Conservation (phyloP, 1,140 invertebrate genomes). For the Coboldia fuscipes region DNA sequence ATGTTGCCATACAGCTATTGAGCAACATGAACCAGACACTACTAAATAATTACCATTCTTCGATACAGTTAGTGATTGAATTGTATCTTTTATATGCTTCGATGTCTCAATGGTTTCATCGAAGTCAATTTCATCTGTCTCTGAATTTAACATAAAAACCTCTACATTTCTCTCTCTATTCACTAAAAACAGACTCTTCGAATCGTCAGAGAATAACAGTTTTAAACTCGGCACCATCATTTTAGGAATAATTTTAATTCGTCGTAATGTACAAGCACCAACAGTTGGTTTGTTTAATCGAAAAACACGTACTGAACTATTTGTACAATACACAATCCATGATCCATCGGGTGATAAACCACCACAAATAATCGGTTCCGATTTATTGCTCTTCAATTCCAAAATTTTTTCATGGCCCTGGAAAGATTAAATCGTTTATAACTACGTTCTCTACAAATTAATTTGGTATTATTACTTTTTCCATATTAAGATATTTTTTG, state of each 20-base stretch:
- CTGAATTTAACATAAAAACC: constrained; percentile 20
- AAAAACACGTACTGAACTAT: constrained; percentile 37
- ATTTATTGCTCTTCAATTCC: constrained; percentile 31
- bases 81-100: constrained; percentile 7
- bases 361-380: constrained; percentile 38
- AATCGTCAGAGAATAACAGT: constrained; percentile 23
- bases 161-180: constrained; percentile 10
- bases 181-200: constrained; percentile 16
- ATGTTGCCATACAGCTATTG: constrained; percentile 35
- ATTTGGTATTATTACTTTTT: constrained; percentile 13
- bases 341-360: constrained; percentile 42
- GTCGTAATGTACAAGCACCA: constrained; percentile 11
- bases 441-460: constrained; percentile 7
- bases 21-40: constrained; percentile 30
- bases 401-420: constrained; percentile 40
- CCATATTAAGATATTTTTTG: constrained; percentile 6
- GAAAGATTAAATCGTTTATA: too few relatives aligned
- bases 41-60: constrained; percentile 33
- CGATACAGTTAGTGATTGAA: constrained; percentile 9
- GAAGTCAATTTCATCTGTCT: constrained; percentile 18
- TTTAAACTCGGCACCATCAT: constrained; percentile 21
- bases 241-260: constrained; percentile 21
- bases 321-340: constrained; percentile 52
- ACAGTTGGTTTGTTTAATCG: constrained; percentile 23
- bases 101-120: constrained; percentile 8